A percentile compares a stretch with the other conserved stretches of the same genome.
phyloP scores from a whole-genome alignment of 2,797 vertebrate species.

The Muscicapa striata region DNA sequence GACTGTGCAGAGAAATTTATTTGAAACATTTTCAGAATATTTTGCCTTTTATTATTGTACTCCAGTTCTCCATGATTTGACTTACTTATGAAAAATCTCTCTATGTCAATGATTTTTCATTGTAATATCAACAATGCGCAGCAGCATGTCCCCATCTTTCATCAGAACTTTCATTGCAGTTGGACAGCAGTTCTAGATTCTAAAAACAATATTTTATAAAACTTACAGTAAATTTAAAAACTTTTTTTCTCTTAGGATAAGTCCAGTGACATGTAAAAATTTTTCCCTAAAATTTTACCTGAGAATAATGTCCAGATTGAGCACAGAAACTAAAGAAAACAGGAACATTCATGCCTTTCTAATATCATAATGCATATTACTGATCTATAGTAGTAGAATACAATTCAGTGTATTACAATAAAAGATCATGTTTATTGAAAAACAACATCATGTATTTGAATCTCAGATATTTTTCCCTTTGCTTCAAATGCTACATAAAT shows the following conservation, averaged over 20 bases:
- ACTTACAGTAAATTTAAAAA: not conserved
- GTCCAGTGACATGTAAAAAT: not conserved
- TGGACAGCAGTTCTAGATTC: not conserved
- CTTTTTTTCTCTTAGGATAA: not conserved
- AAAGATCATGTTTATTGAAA: not conserved
- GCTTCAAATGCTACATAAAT: not conserved
- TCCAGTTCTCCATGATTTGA: not conserved
- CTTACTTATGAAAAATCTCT: not conserved
- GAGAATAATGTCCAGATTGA: not conserved
- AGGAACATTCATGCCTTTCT: rapidly evolving
- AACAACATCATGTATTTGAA: not conserved
- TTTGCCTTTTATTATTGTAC: not conserved
- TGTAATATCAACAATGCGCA: not conserved
- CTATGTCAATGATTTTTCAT: not conserved
- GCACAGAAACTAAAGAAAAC: not conserved
- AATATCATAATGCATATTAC: not conserved
- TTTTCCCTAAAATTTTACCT: not conserved
- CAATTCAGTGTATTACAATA: not conserved
- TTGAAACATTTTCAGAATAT: not conserved
- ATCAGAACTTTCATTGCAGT: not conserved
- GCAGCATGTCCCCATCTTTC: not conserved
- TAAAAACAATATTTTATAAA: not conserved
- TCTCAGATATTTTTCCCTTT: not conserved
- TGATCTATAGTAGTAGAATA: not conserved
- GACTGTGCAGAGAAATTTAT: not conserved